Evolutionary conservation across 2,888 invertebrate genomes (phyloP).

Genomic region (Tachina grossa): DNA sequence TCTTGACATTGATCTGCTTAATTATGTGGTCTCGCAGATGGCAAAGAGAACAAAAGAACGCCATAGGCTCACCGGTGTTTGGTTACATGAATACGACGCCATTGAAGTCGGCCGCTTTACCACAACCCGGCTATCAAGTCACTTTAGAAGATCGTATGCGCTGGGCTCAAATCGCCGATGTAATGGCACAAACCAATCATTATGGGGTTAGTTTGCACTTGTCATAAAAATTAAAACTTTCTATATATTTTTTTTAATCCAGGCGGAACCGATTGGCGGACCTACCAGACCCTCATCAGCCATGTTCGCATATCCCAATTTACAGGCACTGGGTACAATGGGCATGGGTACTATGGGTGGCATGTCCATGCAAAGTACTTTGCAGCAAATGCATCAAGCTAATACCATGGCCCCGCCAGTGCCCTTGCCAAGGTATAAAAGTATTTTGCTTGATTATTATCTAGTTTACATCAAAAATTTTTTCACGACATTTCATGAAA

Average conservation of each 20-base stretch:
- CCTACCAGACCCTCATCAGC: constrained; percentile 92
- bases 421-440: constrained; percentile 87
- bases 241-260: neutral
- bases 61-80: constrained; percentile 91
- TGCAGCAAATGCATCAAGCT: constrained; percentile 81
- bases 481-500: no score
- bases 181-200: constrained; percentile 92
- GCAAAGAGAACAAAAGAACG: constrained; percentile 93
- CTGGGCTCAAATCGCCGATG: constrained; percentile 95
- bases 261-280: constrained; percentile 88
- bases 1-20: constrained; percentile 92
- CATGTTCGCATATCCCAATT: constrained; percentile 90
- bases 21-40: constrained; percentile 97
- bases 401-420: constrained; percentile 86
- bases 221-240: neutral
- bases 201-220: constrained; percentile 87
- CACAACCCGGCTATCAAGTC: constrained; percentile 89
- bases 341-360: constrained; percentile 81
- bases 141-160: constrained; percentile 91
- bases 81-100: constrained; percentile 92
- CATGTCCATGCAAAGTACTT: constrained; percentile 83
- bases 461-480: no score
- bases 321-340: constrained; percentile 82
- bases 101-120: constrained; percentile 85
- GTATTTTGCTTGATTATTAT: constrained; percentile 49